Evolutionary conservation across 2,888 invertebrate genomes (phyloP).

Genomic region (Torymus aiolomorphi): DNA sequence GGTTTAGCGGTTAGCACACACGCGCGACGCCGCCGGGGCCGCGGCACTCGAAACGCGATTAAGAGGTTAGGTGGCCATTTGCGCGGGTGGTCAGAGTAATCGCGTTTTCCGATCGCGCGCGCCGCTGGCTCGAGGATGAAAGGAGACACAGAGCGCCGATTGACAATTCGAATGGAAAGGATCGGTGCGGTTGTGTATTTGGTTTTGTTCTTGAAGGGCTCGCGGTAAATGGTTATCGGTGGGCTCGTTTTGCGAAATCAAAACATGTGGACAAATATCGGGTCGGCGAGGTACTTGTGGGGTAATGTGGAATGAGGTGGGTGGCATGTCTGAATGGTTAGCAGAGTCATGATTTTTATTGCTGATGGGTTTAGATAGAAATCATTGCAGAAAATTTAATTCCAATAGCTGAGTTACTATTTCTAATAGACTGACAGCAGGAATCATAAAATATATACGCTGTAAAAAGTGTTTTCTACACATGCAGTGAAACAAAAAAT

Average conservation of each 20-base stretch:
- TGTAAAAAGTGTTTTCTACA: no score
- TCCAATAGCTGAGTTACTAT: no score
- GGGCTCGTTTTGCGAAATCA: background rate
- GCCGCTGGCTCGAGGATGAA: slow-evolving; percentile 10
- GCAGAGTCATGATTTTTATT: no score
- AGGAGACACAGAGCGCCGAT: background rate
- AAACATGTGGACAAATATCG: slow-evolving; percentile 8
- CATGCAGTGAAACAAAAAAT: no score
- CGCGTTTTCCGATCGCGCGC: slow-evolving; percentile 40
- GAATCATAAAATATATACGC: no score
- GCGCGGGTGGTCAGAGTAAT: slow-evolving; percentile 26
- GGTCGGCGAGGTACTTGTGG: no score
- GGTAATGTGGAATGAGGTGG: no score
- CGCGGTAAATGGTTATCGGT: background rate
- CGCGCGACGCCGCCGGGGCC: background rate
- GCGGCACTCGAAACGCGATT: slow-evolving; percentile 45
- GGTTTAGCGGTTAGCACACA: slow-evolving; percentile 61
- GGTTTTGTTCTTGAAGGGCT: background rate
- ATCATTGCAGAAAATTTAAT: no score
- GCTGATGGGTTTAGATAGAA: no score
- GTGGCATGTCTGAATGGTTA: no score
- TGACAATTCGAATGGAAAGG: background rate
- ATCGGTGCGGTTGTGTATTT: background rate
- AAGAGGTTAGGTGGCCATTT: slow-evolving; percentile 54
- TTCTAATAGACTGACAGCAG: no score